Base-by-base conservation (phyloP, 2,113 vertebrate genomes). In the Tragulus kanchil region DNA sequence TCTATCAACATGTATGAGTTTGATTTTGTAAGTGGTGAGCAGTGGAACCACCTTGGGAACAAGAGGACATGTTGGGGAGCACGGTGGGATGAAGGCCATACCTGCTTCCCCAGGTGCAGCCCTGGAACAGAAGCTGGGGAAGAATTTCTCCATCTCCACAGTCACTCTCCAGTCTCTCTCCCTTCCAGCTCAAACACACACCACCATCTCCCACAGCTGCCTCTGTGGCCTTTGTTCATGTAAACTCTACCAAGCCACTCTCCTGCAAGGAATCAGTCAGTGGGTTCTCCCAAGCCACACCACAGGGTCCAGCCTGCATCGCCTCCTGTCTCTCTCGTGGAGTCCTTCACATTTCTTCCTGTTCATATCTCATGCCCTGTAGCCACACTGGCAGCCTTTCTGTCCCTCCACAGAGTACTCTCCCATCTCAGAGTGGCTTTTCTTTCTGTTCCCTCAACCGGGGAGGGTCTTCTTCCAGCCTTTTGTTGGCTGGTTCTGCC, bases 131-230 rank as follows among this genome's bases (percentile, higher is more conserved):
- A 64, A 26, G 48, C 69, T 7, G 11, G 31, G 42, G 23, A 77
- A 52, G 56, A 73, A 58, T 67, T 73, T 56, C 65, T 73, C 14
- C 6, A 0, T 28, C 15, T 67, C 82, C 9, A 12, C 50, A 52
- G 4, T 75, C n/a, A 54, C 21, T 36, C 65, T 79, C 45, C 19
- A 36, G 36, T 36, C 8, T 65, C 28, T 45, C 56, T 45, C 82
- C 45, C 82, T 12, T 48, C 42, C 12, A 31, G 52, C 23, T 48
- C 56, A 16, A 26, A 19, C 1, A 15, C 8, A 45, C 21, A n/a
- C 6, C 19, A 9, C 10, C 25, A n/a, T 45, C 10, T 62, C 36
- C 48, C 19, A 17, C 0, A 0, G 45, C 52, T 36, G 15, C 14
- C 31, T 5, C 21, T 19, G 31, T 11, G 25, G 59, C 16, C 36